Evolutionary conservation across 1,140 invertebrate genomes (phyloP), one percentile per base, ranked within the genome.

Genomic region (Lordiphosa collinella): DNA sequence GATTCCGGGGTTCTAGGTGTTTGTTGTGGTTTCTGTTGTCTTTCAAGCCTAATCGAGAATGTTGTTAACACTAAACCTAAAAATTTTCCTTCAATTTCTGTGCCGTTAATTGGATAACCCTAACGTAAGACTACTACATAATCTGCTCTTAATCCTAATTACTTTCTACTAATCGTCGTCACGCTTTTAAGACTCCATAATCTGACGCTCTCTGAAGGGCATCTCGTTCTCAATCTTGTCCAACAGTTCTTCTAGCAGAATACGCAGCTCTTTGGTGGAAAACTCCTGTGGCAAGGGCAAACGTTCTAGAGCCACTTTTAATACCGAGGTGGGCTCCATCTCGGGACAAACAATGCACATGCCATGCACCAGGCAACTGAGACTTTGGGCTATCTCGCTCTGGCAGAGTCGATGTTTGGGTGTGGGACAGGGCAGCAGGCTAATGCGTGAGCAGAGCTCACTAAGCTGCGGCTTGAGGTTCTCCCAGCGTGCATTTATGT

Each of bases 371-470:
- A 89, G 35, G 32, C 72, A 87, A 13, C 75, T 75, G 7, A 88
- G 49, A 37, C 79, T 76, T 40, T 88, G 82, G 55, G 89, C 38
- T 52, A 79, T 71, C 55, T 72, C 52, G 85, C 90, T 62, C 86
- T 91, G 57, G 58, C 88, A 91, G 11, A 71, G 93, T 90, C 91
- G 92, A 79, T 93, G 92, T 71, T 92, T 93, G 13, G 93, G 90
- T 18, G 91, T 92, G 18, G 89, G 89, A 70, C 92, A 93, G 1
- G 92, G 91, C 29, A 94, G 89, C 13, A 91, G 89, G 58, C 90
- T 90, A 4, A 94, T 92, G 43, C 93, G 91, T 0, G 89, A 89
- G 71, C 93, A 94, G 4, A 94, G 80, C 4, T 91, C 91, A 10
- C 90, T 91, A 0, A 94, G 89, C 61, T 92, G 91, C 0, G 93